These are phyloP conservation scores for Pseudopipra pipra DNA, from an alignment of 2,113 vertebrate species.

Conservation along the genomic window DNA sequence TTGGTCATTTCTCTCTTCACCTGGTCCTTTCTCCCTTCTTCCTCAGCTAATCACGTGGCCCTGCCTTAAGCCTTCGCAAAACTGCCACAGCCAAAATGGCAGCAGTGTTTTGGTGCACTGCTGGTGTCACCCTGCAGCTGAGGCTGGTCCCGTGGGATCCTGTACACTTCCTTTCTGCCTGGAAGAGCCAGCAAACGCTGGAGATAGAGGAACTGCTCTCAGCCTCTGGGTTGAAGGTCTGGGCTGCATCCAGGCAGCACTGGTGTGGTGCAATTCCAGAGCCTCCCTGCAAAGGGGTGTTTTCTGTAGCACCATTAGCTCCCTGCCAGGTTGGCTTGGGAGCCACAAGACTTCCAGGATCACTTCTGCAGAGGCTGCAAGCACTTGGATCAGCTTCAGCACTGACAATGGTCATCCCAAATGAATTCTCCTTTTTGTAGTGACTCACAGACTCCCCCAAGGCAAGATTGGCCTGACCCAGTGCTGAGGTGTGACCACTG, in stretches of 20 bases:
- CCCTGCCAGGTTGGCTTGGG: neutral
- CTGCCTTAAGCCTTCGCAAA: neutral
- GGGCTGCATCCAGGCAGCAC: neutral
- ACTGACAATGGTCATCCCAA: neutral
- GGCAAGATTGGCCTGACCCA: neutral
- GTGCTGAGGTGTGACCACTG: neutral
- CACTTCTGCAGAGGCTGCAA: neutral
- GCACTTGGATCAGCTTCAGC: neutral
- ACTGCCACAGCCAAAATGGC: neutral
- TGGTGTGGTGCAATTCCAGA: neutral
- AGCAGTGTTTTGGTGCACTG: neutral
- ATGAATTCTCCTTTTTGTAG: neutral
- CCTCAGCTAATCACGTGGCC: accelerated
- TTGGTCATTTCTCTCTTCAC: neutral
- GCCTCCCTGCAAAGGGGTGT: neutral
- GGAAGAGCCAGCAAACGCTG: neutral
- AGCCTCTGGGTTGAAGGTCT: neutral
- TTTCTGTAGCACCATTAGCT: neutral
- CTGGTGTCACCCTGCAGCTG: neutral
- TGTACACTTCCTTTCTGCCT: neutral
- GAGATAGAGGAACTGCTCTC: neutral
- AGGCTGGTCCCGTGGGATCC: neutral
- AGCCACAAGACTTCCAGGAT: neutral
- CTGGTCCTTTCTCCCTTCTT: neutral
- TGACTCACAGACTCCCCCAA: neutral